Base-by-base conservation (phyloP, 2,888 invertebrate species). In the Drosophila mayaguana region DNA sequence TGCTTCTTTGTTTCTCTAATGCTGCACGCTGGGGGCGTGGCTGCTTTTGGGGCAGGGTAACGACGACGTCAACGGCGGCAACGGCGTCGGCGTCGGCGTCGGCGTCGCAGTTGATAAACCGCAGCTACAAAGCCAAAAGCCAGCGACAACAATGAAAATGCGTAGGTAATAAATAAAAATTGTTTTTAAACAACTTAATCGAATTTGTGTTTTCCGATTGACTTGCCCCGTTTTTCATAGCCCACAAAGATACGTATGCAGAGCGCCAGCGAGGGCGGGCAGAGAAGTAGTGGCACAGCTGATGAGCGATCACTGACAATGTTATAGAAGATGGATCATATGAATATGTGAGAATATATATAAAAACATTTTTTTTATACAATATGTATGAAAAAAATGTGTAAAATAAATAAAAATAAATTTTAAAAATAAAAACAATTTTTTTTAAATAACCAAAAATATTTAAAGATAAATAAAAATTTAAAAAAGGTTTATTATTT, bases 161-260 rank as follows among this genome's bases (percentile, higher is more conserved):
- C 62, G 65, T 73, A 63, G 85, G 85, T 75, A 84, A 87, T 83
- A 83, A 83, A 83, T 76, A 81, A 80, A 87, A 88, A 88, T 84
- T 88, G 88, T 84, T 88, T 84, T 85, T 88, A 84, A 84, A 88
- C 85, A 84, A 88, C 85, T 88, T 88, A 82, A 84, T 84, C 88
- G 83, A 84, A 85, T 88, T 84, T 83, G 85, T 87, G 85, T 87
- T 87, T 80, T 88, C 70, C 74, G 85, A 88, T 84, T 78, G 80
- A 84, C 82, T 84, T 66, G 62, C 43, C 22, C 28, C 25, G 43
- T 72, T 55, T 61, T 61, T 43, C 20, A n/a, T 72, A 46, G 38
- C 43, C 62, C 59, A 18, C 2, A 18, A 11, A 38, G 34, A 36
- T 53, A 34, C 51, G 43, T 36, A 51, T 62, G 66, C 38, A 50